Evolutionary conservation across 2,113 vertebrate genomes (phyloP).

Genomic region (Morone chrysops): DNA sequence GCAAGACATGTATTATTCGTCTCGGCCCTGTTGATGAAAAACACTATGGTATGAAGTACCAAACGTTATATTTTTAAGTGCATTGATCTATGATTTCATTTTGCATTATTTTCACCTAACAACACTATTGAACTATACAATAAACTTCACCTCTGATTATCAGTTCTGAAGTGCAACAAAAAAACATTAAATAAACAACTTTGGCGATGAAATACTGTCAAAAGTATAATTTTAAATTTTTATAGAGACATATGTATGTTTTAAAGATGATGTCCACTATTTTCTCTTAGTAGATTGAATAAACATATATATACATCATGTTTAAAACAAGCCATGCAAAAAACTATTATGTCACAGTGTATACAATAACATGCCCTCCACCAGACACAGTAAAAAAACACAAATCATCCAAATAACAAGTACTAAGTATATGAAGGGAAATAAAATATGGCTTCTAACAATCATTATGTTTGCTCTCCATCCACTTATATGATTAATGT

Average conservation of each 20-base stretch:
- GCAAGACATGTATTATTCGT: conserved; percentile 4
- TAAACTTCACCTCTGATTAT: neutral
- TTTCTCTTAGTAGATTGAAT: no score
- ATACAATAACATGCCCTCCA: neutral
- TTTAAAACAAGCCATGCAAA: neutral
- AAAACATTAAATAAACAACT: neutral
- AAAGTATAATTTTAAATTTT: no score
- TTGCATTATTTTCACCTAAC: neutral
- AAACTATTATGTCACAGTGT: neutral
- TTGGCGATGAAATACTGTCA: neutral
- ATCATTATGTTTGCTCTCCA: neutral
- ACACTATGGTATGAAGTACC: neutral
- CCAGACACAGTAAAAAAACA: no score
- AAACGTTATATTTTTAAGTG: neutral
- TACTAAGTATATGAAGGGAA: neutral
- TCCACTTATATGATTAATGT: neutral
- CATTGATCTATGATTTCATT: neutral
- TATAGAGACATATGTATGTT: no score
- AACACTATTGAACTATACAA: neutral
- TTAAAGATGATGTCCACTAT: no score
- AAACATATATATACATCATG: neutral
- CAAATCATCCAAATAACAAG: no score
- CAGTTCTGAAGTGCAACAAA: neutral
- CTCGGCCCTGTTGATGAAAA: neutral
- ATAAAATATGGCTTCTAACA: neutral